Base-by-base conservation (phyloP, 2,113 vertebrate species). In the Cyprinodon variegatus region DNA sequence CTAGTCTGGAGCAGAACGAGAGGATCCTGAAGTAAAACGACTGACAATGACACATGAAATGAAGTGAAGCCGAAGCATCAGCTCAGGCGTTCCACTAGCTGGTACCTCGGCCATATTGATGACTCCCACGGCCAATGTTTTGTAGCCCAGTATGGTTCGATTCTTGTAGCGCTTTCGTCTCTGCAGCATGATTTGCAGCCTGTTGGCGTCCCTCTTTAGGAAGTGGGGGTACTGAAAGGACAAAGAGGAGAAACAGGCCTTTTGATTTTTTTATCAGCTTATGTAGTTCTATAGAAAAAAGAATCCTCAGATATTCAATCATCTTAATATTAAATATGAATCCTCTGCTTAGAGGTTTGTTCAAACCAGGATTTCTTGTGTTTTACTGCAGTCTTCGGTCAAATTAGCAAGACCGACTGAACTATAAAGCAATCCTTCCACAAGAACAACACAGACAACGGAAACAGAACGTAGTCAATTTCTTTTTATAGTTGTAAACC, bases 121-220 rank as follows among this genome's bases (percentile, higher is more conserved):
- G 11, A 94, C 86, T 65, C 94, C 94, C 65, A 94, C 88, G 0
- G 94, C 94, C 65, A 95, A 78, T 0, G 94, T 95, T 85, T 95
- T 95, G 91, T 94, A 95, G 72, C 94, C 94, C 78, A 95, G 90
- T 75, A 95, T 95, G 70, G 94, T 95, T 72, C 94, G 90, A 78
- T 95, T 95, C 70, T 95, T 95, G 90, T 95, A 95, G 67, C 94
- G 91, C 81, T 95, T 95, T 64, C 94, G 91, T 85, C 94, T 90
- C 88, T 95, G 94, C 46, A 95, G 86, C 94, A 95, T 94, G 4
- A 95, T 94, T 88, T 95, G 94, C 29, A 95, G 91, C 73, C 93
- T 83, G 87, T 95, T 95, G 77, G 94, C 87, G 9, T 95, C 94
- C 83, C 94, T 89, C 90, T 95, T 95, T 67, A 95, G 89, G 73